Base-by-base conservation (phyloP, 2,888 invertebrate genomes). In the Cenopis cana region DNA sequence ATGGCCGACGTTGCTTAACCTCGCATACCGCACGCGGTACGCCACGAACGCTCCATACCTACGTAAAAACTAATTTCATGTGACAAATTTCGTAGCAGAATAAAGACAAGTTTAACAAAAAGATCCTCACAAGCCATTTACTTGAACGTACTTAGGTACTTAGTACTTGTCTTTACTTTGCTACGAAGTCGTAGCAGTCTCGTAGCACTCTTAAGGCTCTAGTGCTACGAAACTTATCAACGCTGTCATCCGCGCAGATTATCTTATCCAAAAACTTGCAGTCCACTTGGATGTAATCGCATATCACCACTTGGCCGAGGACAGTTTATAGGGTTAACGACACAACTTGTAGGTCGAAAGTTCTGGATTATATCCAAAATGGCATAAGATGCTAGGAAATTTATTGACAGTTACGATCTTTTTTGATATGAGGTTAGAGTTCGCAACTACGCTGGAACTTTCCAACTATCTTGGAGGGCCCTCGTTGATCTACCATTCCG, bases 271-370 rank as follows among this genome's bases (percentile, higher is more conserved):
- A 61, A 67, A 60, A 73, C 65, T 74, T 69, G 69, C 68, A 52
- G 61, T 61, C 71, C 71, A 71, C 71, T 67, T 67, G 33, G 66
- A 66, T 46, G 70, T 70, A 54, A 69, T 69, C 70, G 17, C 56
- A 75, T 74, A 77, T 77, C 75, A 72, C 68, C 54, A 61, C 74
- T 65, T 60, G 65, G 73, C 69, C 71, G 54, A 80, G 76, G 74
- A 75, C 76, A 73, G 72, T 77, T 78, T 76, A 76, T 74, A 75
- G 81, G 82, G 84, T 84, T 85, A 85, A 85, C 82, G 83, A 83
- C 82, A 78, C 82, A 85, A 85, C 81, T 85, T 85, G 81, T 79
- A 81, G 82, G 82, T 82, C 78, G 77, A 81, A 84, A 81, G 77
- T 80, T 77, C 38, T 11, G 9, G 1, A 54, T n/a, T n/a, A 18